Base-by-base conservation (phyloP, 2,888 invertebrate genomes). In the Agrochola litura region DNA sequence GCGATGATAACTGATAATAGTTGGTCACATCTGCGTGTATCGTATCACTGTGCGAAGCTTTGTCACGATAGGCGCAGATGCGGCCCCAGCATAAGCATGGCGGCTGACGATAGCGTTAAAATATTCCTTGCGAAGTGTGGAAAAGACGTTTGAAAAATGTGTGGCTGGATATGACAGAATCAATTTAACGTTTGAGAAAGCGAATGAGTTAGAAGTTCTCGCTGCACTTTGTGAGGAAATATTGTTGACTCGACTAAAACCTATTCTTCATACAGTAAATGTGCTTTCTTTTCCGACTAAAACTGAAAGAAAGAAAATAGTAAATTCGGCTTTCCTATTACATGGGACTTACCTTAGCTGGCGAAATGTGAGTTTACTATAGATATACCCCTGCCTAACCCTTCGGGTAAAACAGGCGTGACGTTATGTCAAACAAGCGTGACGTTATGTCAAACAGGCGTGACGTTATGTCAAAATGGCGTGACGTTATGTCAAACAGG, bases 111-210 rank as follows among this genome's bases (percentile, higher is more conserved):
- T 60, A 52, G 2, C 73, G 14, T 56, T 56, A 25, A 74, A 43
- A 76, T 65, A 52, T 65, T 43, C 25, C 6, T 12, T 4, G 43
- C 4, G 22, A 22, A 80, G 60, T 64, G 64, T 52, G 49, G 16
- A 16, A 25, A 37, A 65, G 76, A 65, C 43, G 49, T 82, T 52
- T 76, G 58, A 76, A 46, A 78, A 82, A 79, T 75, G 41, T 74
- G 49, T n/a, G 82, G 8, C 1, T 43, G 46, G 19, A 49, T 82
- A 82, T 64, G 76, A 52, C 22, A 52, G 64, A 76, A 78, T 58
- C 52, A 82, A 43, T 78, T 78, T 64, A 76, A 64, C 56, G n/a
- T 64, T 43, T 52, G n/a, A 37, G 16, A 68, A 19, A n/a, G 1
- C 10, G 66, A n/a, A 81, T 72, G 14, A 25, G 46, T 6, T 14